Evolutionary conservation across 2,113 vertebrate species (phyloP).

Genomic region (Melospiza georgiana): DNA sequence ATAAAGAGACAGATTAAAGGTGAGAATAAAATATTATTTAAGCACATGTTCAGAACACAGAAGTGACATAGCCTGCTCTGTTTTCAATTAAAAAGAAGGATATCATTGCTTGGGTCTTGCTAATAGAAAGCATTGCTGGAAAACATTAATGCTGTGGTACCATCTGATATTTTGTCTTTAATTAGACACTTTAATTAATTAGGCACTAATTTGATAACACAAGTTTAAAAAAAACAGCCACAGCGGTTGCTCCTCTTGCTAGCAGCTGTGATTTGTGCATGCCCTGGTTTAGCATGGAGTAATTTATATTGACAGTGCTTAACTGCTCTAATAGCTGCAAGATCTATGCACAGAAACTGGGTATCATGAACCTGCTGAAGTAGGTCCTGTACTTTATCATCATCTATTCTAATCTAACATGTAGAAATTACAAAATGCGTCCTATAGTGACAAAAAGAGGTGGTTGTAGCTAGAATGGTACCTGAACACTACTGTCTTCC

Average conservation of each 20-base stretch:
- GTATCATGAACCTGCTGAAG: neutral
- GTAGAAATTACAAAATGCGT: neutral
- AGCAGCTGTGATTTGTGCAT: neutral
- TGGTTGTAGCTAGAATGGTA: neutral
- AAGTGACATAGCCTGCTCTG: neutral
- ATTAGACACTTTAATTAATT: neutral
- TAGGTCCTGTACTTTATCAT: neutral
- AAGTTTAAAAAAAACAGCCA: neutral
- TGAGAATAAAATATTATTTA: slow-evolving; percentile 54
- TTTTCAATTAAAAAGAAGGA: neutral
- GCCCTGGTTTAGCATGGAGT: neutral
- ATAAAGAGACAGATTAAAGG: slow-evolving; percentile 89
- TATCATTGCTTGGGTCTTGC: neutral
- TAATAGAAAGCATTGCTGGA: neutral
- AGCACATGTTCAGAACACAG: neutral
- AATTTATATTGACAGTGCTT: neutral
- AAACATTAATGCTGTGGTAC: neutral
- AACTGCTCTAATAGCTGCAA: neutral
- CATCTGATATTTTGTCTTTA: neutral
- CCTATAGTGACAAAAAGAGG: neutral
- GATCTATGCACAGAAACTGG: neutral
- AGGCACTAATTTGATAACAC: neutral
- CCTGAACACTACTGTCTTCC: neutral
- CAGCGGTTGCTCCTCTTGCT: neutral
- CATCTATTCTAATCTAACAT: neutral